These are phyloP conservation scores for Palythoa heliodiscus DNA, from an alignment of 92 coral and sea anemone species.

Conservation along the genomic window DNA sequence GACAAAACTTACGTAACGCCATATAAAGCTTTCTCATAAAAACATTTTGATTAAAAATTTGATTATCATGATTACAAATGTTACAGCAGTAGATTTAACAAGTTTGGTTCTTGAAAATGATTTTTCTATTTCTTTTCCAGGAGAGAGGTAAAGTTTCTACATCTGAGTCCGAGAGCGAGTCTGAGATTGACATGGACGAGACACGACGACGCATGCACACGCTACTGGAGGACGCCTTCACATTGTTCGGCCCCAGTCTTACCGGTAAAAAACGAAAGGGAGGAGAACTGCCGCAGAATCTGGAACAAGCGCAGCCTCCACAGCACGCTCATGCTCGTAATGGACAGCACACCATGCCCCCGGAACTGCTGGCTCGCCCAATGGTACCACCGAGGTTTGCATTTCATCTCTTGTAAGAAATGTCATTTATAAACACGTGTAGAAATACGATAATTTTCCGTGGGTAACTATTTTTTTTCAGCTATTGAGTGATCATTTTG, in stretches of 20 bases:
- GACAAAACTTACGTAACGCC: no score
- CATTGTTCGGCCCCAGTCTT: conserved; percentile 74
- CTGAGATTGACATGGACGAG: conserved; percentile 93
- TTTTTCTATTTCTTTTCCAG: not conserved
- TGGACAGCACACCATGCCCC: conserved; percentile 37
- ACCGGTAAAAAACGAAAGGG: conserved; percentile 64
- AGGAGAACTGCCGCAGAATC: conserved; percentile 44
- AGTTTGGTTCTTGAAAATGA: not conserved
- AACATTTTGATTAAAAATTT: no score
- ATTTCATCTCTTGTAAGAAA: not conserved
- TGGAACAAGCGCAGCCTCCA: conserved; percentile 3
- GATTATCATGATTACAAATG: no score
- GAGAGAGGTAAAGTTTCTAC: not conserved
- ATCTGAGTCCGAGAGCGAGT: conserved; percentile 55
- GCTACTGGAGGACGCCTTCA: conserved; percentile 92
- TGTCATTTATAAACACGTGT: no score
- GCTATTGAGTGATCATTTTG: no score
- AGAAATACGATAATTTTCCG: no score
- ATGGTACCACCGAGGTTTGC: conserved; percentile 22
- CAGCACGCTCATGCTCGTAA: conserved; percentile 14
- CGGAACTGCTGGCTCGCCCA: conserved; percentile 37
- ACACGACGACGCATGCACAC: conserved; percentile 94
- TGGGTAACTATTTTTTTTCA: no score
- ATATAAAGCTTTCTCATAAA: no score
- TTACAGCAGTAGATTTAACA: no score